Base-by-base conservation (phyloP, 2,888 invertebrate species). In the Mimas tiliae region DNA sequence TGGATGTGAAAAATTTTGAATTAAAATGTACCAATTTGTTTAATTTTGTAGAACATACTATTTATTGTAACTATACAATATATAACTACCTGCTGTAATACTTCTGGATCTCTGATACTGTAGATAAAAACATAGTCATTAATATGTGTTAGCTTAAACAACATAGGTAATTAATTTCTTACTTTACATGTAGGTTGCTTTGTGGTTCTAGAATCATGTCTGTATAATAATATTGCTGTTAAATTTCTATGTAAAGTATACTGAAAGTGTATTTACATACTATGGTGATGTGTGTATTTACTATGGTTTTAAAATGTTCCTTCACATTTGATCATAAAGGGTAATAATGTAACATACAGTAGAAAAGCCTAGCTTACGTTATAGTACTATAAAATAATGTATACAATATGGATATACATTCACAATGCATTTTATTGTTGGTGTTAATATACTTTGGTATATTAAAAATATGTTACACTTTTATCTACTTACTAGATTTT, bases 71-170 rank as follows among this genome's bases (percentile, higher is more conserved):
- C 27, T 27, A 27, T 27, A 38, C 3, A 38, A 7, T 48, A 33
- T 50, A 33, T 64, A 42, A 16, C 34, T 42, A 19, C 38, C 19
- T 42, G 42, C 38, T 38, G 16, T 38, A 58, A 42, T 58, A 42
- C 42, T 42, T 42, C 38, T 58, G 38, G 42, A 58, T 58, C 58
- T 42, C 42, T 58, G 1, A 19, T 38, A 42, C 42, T 58, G 58
- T 58, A 42, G 58, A 12, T 42, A 42, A 38, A 47, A 9, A 62
- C 9, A 6, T 27, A 33, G 55, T 9, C 12, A 65, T 21, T 47
- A 65, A 55, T 38, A 51, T 42, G 19, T 42, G 12, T 58, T n/a
- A 6, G 8, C 19, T 1, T 12, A 1, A 12, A 55, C 16, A 11
- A 19, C 19, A 21, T 11, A n/a, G 4, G 11, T 58, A 2, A 38